Percentiles rank a stretch among this genome's conserved stretches.
phyloP scores from a whole-genome alignment of 1,140 invertebrate genomes.

The Zophobas atratus region DNA sequence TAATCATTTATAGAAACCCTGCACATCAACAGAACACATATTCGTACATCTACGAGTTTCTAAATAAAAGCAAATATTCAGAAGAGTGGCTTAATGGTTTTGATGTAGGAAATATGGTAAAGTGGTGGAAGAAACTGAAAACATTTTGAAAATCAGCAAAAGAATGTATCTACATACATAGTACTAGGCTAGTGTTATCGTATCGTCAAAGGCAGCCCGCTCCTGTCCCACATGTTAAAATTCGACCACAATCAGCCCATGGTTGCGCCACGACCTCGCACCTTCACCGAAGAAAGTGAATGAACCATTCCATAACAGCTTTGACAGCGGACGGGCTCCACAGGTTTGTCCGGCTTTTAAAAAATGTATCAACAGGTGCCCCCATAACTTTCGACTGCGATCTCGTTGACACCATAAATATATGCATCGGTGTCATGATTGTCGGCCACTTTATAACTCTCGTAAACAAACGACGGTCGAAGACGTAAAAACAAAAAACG shows the following conservation, averaged over 20 bases:
- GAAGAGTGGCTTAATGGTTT: no score
- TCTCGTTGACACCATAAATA: conserved; percentile 34
- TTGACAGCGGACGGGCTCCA: conserved; percentile 36
- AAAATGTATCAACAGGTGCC: conserved; percentile 42
- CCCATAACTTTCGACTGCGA: conserved; percentile 35
- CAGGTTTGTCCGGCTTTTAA: conserved; percentile 34
- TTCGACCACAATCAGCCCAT: not conserved
- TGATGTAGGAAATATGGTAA: no score
- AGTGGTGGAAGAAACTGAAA: no score
- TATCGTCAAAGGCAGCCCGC: no score
- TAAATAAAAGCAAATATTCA: no score
- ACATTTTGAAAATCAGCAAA: no score
- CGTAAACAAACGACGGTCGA: conserved; percentile 13
- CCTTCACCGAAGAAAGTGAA: conserved; percentile 39
- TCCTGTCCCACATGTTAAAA: not conserved
- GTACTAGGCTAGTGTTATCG: no score
- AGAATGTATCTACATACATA: no score
- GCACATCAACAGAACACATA: no score
- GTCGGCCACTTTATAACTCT: conserved; percentile 30
- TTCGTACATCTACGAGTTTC: no score
- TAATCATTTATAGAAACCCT: no score
- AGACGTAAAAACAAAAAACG: not conserved
- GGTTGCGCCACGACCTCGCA: conserved; percentile 21
- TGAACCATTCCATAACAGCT: conserved; percentile 37
- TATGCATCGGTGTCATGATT: conserved; percentile 40